Percentiles rank a stretch among this genome's conserved stretches.
These are phyloP conservation scores for Trissolcus japonicus DNA, from an alignment of 2,888 invertebrate genomes.

Conservation along the genomic window DNA sequence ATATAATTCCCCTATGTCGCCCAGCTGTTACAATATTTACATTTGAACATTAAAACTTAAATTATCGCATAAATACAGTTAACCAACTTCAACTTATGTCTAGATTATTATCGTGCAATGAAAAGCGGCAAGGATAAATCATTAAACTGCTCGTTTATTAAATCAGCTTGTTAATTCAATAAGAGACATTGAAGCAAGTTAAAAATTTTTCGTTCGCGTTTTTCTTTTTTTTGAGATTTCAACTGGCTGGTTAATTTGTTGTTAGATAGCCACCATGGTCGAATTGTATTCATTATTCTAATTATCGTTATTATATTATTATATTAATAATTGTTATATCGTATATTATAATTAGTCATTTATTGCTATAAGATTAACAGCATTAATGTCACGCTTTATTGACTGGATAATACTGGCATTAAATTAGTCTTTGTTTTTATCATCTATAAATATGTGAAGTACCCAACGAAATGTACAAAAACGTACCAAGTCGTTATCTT, in stretches of 20 bases:
- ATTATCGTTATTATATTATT: conserved; percentile 33
- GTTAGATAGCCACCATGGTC: conserved; percentile 69
- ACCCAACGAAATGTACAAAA: conserved; percentile 38
- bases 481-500: conserved; percentile 18
- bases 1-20: too few species aligned
- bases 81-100: background rate
- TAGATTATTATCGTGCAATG: too few species aligned
- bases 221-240: background rate
- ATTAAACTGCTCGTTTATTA: too few species aligned
- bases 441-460: conserved; percentile 38
- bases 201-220: conserved; percentile 3
- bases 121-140: too few species aligned
- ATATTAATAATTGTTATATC: conserved; percentile 38
- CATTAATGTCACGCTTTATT: conserved; percentile 65
- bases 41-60: conserved; percentile 3
- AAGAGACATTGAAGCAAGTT: background rate
- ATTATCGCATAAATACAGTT: conserved; percentile 4
- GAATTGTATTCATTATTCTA: conserved; percentile 59
- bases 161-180: too few species aligned
- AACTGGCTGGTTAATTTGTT: conserved; percentile 40
- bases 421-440: conserved; percentile 52
- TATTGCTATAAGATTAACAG: conserved; percentile 67
- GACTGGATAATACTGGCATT: conserved; percentile 69
- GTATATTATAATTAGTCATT: conserved; percentile 54
- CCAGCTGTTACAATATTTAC: background rate